Percentiles rank a stretch among this genome's conserved stretches.
Evolutionary conservation across 1,140 invertebrate species (phyloP).

Genomic region (honey bee (Apis mellifera)): Amel_HAv3.1 CM009933.2:9860501-9861000

Average conservation of each 20-base stretch:
- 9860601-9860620: conserved; percentile 83
- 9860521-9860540: conserved; percentile 52
- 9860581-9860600: conserved; percentile 71
- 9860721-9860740: not conserved
- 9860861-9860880: conserved; percentile 70
- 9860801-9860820: conserved; percentile 36
- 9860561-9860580: conserved; percentile 67
- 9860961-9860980: conserved; percentile 90
- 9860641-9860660: conserved; percentile 86
- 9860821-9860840: conserved; percentile 45
- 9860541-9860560: conserved; percentile 61
- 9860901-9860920: conserved; percentile 89
- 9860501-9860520: conserved; percentile 70
- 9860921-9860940: conserved; percentile 91
- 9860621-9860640: conserved; percentile 87
- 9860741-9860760: conserved; percentile 64
- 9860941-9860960: conserved; percentile 86
- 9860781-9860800: conserved; percentile 69
- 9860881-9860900: conserved; percentile 84
- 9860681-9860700: not conserved
- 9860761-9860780: conserved; percentile 78
- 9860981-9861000: conserved; percentile 85
- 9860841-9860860: conserved; percentile 56
- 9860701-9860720: not conserved
- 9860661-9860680: conserved; percentile 80